Conservation (phyloP, 2,888 invertebrate species). For the Pteria penguin region DNA sequence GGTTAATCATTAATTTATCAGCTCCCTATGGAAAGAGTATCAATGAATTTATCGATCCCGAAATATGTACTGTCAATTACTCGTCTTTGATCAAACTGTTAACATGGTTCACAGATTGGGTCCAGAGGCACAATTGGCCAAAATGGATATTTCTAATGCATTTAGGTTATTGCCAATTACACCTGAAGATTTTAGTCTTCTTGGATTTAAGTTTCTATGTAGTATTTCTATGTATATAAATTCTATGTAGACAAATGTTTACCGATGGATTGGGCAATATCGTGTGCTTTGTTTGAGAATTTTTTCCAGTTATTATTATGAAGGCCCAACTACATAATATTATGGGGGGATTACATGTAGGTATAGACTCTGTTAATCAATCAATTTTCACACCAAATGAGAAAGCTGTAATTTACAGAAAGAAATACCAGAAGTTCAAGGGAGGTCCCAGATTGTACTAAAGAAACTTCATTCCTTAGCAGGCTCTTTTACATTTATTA, state of each 20-base stretch:
- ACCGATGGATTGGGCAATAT: background rate
- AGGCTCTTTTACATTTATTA: background rate
- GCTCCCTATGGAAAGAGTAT: background rate
- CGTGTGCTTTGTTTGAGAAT: background rate
- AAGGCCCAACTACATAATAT: background rate
- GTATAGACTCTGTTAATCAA: background rate
- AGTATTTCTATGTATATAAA: too few relatives aligned
- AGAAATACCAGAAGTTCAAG: too few relatives aligned
- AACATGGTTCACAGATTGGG: background rate
- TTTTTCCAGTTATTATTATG: background rate
- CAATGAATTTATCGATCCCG: background rate
- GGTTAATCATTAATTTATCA: background rate
- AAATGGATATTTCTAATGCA: too few relatives aligned
- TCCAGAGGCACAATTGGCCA: background rate
- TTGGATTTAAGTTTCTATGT: background rate
- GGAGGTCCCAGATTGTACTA: too few relatives aligned
- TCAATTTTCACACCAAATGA: background rate
- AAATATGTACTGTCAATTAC: background rate
- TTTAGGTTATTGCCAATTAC: background rate
- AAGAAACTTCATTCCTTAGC: background rate
- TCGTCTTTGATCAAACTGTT: background rate
- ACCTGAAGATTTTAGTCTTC: background rate
- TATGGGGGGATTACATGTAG: background rate
- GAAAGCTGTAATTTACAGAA: background rate
- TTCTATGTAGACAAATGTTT: background rate